phyloP scores from a whole-genome alignment of 2,113 vertebrate genomes.

The Aldabrachelys gigantea region DNA sequence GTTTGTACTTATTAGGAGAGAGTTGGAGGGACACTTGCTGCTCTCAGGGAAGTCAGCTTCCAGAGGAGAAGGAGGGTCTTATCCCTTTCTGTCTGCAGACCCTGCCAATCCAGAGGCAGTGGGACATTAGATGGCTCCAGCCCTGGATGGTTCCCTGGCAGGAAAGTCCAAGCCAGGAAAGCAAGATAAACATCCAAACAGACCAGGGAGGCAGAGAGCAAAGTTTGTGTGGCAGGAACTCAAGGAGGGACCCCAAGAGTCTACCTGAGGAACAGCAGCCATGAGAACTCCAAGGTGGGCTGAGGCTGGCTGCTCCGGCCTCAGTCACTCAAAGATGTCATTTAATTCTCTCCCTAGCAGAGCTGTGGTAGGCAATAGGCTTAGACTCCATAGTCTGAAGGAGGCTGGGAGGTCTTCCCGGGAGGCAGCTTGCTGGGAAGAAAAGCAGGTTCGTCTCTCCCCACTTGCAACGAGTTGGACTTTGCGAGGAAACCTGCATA shows the following conservation, averaged over 20 bases:
- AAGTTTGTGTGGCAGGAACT: conserved; percentile 58
- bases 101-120: neutral
- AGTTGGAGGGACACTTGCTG: conserved; percentile 56
- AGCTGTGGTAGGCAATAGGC: neutral
- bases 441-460: neutral
- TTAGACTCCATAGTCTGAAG: neutral
- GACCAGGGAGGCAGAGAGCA: conserved; percentile 48
- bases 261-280: conserved; percentile 45
- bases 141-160: conserved; percentile 64
- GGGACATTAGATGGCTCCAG: neutral
- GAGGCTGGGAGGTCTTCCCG: neutral
- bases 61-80: conserved; percentile 25
- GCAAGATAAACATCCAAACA: conserved; percentile 71
- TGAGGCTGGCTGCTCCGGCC: neutral
- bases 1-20: conserved; percentile 5
- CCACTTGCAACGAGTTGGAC: neutral
- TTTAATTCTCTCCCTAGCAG: neutral
- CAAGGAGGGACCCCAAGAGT: conserved; percentile 1
- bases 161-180: conserved; percentile 55
- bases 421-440: neutral
- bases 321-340: conserved; percentile 13
- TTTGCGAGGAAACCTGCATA: neutral
- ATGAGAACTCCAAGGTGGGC: conserved; percentile 9
- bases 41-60: conserved; percentile 25
- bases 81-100: neutral